These are phyloP conservation scores for Pseudochirops corinnae DNA, from an alignment of 2,797 vertebrate genomes.

Conservation along the genomic window DNA sequence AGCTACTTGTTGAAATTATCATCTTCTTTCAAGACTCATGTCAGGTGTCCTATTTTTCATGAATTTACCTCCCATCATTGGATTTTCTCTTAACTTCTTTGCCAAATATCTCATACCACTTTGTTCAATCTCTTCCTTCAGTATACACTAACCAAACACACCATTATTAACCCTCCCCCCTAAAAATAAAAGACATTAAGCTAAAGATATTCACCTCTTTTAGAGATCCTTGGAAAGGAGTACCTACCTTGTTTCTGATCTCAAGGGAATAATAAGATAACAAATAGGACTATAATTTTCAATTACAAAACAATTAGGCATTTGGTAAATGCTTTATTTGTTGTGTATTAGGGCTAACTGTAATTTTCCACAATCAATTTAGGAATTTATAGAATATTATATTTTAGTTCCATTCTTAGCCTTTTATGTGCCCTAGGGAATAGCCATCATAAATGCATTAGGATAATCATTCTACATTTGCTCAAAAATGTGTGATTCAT, in stretches of 20 bases:
- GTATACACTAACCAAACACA: neutral
- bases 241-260: accelerated
- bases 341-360: neutral
- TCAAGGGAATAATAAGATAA: neutral
- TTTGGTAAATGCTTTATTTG: neutral
- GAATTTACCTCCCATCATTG: neutral
- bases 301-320: constrained; percentile 3
- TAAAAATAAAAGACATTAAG: neutral
- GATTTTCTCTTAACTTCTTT: neutral
- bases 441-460: constrained; percentile 7
- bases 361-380: constrained; percentile 1
- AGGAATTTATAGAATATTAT: constrained; percentile 22
- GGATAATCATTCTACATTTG: neutral
- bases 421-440: accelerated
- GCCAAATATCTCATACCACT: neutral
- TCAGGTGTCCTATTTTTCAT: too few relatives aligned
- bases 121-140: neutral
- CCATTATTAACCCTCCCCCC: neutral
- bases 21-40: neutral
- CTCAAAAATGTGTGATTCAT: neutral
- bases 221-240: neutral
- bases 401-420: constrained; percentile 39
- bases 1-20: neutral
- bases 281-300: neutral
- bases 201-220: neutral